Evolutionary conservation across 23 tunicate species (phyloP).

Genomic region (Phallusia fumigata): DNA sequence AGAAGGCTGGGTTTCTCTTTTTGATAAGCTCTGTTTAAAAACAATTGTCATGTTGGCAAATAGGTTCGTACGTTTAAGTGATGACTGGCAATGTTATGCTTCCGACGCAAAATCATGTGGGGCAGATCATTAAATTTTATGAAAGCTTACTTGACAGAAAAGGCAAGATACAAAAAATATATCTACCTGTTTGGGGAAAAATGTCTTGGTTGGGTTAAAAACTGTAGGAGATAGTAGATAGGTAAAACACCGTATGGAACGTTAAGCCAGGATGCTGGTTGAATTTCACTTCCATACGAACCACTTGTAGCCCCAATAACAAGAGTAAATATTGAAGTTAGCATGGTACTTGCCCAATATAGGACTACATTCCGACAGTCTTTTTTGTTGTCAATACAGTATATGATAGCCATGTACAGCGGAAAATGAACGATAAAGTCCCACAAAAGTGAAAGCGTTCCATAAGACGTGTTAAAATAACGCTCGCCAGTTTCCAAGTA

Average conservation of each 20-base stretch:
- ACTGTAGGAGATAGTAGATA: too few species aligned
- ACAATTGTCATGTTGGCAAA: neutral
- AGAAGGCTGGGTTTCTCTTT: too few species aligned
- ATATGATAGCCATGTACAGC: conserved; percentile 38
- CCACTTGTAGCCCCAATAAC: conserved; percentile 55
- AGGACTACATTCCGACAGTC: conserved; percentile 47
- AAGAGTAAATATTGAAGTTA: conserved; percentile 35
- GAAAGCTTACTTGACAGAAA: too few species aligned
- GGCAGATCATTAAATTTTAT: too few species aligned
- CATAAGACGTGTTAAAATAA: too few species aligned
- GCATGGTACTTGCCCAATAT: conserved; percentile 42
- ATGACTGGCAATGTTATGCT: too few species aligned
- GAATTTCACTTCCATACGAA: conserved; percentile 23
- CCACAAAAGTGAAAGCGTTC: conserved; percentile 34
- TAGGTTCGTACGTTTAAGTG: too few species aligned
- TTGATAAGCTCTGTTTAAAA: neutral
- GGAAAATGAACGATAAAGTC: conserved; percentile 37
- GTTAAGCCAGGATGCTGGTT: neutral
- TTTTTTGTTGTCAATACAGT: too few species aligned
- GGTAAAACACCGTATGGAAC: too few species aligned
- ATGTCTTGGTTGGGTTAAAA: neutral
- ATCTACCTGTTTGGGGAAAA: neutral
- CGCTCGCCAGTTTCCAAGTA: too few species aligned
- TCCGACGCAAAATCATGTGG: too few species aligned
- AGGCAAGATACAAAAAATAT: neutral